These are phyloP conservation scores for Ciconia maguari DNA, from an alignment of 2,113 vertebrate species.

Conservation along the genomic window DNA sequence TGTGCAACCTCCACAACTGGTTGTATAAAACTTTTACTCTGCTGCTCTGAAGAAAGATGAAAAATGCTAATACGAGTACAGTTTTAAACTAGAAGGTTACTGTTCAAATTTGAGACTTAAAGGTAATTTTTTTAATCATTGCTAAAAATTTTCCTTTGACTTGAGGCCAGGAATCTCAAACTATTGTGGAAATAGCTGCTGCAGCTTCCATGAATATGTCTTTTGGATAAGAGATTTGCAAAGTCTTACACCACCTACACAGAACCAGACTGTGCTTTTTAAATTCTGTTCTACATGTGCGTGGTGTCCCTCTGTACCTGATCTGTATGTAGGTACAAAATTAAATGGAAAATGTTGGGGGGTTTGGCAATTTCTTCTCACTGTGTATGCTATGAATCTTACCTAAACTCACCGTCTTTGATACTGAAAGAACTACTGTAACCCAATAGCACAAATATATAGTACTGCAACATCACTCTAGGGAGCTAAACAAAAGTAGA, in stretches of 20 bases:
- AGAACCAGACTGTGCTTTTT: not conserved
- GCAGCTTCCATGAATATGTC: not conserved
- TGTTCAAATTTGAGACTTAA: not conserved
- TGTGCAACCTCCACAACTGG: not conserved
- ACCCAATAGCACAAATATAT: rapidly evolving
- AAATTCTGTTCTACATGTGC: not conserved
- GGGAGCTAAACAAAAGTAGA: not conserved
- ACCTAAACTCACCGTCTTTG: not conserved
- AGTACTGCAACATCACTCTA: not conserved
- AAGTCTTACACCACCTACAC: not conserved
- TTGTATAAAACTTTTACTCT: not conserved
- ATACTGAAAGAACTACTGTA: not conserved
- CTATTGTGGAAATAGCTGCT: not conserved
- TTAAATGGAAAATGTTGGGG: not conserved
- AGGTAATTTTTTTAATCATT: not conserved
- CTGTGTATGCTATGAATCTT: not conserved
- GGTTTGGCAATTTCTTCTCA: not conserved
- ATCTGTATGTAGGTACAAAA: not conserved
- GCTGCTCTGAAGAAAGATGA: not conserved
- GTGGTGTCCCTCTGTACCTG: not conserved
- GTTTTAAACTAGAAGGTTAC: not conserved
- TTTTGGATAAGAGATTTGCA: not conserved
- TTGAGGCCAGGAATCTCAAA: not conserved
- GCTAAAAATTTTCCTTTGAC: not conserved
- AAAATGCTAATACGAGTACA: not conserved